Conservation (phyloP, 2,113 vertebrate species). For the Otocyon megalotis region DNA sequence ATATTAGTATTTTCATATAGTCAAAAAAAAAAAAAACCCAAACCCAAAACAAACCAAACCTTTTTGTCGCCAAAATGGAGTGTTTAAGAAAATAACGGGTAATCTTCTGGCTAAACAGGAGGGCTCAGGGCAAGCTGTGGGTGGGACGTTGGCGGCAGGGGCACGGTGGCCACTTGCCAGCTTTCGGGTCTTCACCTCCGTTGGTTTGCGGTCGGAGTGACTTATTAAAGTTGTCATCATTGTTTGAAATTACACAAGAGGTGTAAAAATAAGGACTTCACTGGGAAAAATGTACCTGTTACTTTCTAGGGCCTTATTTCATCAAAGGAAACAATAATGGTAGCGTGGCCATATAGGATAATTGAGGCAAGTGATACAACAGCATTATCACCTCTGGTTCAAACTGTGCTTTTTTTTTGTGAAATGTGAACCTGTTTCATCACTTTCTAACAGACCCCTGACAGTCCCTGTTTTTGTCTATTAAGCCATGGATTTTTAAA, state of each 20-base stretch:
- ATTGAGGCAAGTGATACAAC: conserved; percentile 51
- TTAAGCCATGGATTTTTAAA: conserved; percentile 73
- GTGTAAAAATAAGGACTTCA: conserved; percentile 57
- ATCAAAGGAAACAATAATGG: conserved; percentile 35
- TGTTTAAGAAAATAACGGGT: conserved; percentile 71
- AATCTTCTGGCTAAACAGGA: conserved; percentile 45
- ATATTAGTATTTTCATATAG: conserved; percentile 78
- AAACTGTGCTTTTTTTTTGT: neutral
- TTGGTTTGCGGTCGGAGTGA: neutral
- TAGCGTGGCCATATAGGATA: neutral
- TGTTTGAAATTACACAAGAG: conserved; percentile 48
- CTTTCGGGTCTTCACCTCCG: neutral
- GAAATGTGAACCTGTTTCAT: conserved; percentile 64
- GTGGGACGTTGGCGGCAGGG: neutral
- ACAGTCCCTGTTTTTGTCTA: conserved; percentile 80
- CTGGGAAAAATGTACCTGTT: conserved; percentile 1
- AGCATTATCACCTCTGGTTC: neutral
- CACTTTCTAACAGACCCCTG: conserved; percentile 71
- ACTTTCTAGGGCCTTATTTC: neutral
- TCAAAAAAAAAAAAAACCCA: neutral
- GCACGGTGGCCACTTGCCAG: neutral
- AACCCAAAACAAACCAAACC: neutral
- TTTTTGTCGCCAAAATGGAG: conserved; percentile 63
- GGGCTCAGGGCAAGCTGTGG: neutral
- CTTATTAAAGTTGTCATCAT: conserved; percentile 40